phyloP scores from a whole-genome alignment of 2,888 invertebrate genomes.

The Malacosoma neustria region DNA sequence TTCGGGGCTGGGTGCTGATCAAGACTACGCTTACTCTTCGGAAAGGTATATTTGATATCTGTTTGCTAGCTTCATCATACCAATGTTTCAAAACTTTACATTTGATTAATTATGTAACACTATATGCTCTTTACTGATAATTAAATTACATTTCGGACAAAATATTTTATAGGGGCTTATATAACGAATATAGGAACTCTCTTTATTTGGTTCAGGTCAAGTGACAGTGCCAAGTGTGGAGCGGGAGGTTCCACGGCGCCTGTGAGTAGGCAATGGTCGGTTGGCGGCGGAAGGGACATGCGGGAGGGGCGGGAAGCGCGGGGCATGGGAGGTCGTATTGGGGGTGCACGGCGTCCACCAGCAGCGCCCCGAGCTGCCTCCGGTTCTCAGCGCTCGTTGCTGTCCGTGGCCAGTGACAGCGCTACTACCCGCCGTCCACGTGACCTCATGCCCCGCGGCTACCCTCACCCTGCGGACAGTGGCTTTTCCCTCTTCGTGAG shows the following conservation, averaged over 20 bases:
- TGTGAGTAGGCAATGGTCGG: constrained; percentile 72
- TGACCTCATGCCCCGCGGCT: constrained; percentile 50
- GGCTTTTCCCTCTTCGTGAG: constrained; percentile 73
- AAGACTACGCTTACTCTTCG: constrained; percentile 82
- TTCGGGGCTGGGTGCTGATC: constrained; percentile 84
- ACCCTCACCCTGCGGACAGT: constrained; percentile 53
- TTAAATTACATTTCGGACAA: too few relatives aligned
- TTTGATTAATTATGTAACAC: too few relatives aligned
- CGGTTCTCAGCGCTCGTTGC: constrained; percentile 64
- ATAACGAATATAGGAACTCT: too few relatives aligned
- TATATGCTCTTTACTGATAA: too few relatives aligned
- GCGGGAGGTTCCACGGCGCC: constrained; percentile 73
- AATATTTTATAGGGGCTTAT: too few relatives aligned
- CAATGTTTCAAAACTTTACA: too few relatives aligned
- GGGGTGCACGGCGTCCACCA: constrained; percentile 38
- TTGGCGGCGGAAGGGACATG: constrained; percentile 35
- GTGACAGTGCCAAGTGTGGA: constrained; percentile 79
- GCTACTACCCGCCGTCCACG: constrained; percentile 61
- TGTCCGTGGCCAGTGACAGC: constrained; percentile 69
- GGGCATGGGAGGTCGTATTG: constrained; percentile 27
- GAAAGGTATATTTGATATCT: constrained; percentile 79
- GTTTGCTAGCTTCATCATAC: too few relatives aligned
- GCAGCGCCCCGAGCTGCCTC: constrained; percentile 40
- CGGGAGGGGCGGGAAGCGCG: constrained; percentile 18
- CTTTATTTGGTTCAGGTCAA: constrained; percentile 64